Evolutionary conservation across 2,113 vertebrate genomes (phyloP).

Genomic region (Setophaga kirtlandii): DNA sequence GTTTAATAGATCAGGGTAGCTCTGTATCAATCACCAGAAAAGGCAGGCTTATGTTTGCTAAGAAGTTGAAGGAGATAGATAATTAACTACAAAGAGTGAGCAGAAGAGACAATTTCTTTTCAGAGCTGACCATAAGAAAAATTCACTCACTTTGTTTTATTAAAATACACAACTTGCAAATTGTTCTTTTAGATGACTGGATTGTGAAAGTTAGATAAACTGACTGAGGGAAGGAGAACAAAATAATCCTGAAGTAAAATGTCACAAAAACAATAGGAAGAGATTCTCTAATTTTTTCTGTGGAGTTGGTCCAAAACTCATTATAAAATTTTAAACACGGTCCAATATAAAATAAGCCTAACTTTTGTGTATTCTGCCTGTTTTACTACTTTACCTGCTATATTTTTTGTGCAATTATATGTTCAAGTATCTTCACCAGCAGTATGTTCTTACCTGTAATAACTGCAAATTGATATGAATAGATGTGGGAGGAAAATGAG

Average conservation of each 20-base stretch:
- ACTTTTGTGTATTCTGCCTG: background rate
- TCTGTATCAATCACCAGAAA: background rate
- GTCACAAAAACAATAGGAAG: background rate
- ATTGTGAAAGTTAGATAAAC: background rate
- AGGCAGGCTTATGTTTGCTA: background rate
- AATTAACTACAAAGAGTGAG: background rate
- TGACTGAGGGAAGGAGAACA: background rate
- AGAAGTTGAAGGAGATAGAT: background rate
- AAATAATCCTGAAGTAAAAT: background rate
- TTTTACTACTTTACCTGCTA: background rate
- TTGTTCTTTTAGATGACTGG: background rate
- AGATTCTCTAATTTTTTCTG: background rate
- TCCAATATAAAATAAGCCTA: background rate
- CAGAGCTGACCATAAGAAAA: background rate
- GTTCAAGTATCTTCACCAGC: background rate
- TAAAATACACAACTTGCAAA: background rate
- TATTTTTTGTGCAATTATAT: background rate
- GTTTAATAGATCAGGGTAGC: background rate
- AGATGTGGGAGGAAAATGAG: background rate
- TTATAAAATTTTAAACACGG: background rate
- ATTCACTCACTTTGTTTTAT: background rate
- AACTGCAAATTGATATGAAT: background rate
- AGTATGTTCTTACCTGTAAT: background rate
- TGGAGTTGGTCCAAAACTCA: background rate
- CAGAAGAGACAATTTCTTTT: background rate